phyloP scores from a whole-genome alignment of 1,140 invertebrate species.

The Brachionus manjavacas region DNA sequence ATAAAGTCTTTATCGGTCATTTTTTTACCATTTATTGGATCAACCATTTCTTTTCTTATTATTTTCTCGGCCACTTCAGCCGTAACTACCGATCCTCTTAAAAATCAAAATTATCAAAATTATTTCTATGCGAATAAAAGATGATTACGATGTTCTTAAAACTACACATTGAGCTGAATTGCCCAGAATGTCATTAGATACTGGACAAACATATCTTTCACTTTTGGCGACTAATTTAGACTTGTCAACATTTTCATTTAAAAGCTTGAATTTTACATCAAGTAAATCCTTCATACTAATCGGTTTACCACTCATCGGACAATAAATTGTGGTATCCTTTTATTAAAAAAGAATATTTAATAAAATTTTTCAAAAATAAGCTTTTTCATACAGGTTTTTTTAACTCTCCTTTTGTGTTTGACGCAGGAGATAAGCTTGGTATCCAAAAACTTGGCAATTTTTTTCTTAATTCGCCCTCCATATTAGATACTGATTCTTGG shows the following conservation, averaged over 20 bases:
- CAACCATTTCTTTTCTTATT: conserved; percentile 92
- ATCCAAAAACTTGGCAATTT: conserved; percentile 93
- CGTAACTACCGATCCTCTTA: conserved; percentile 87
- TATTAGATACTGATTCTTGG: conserved; percentile 48
- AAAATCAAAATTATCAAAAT: conserved; percentile 48
- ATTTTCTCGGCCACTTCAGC: conserved; percentile 92
- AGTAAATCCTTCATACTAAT: conserved; percentile 88
- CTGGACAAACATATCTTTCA: conserved; percentile 90
- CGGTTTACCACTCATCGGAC: conserved; percentile 83
- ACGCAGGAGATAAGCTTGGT: conserved; percentile 76
- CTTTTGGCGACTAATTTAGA: conserved; percentile 60
- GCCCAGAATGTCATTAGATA: conserved; percentile 88
- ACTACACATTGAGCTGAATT: conserved; percentile 89
- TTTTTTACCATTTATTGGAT: conserved; percentile 81
- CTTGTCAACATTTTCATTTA: conserved; percentile 64
- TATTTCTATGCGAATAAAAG: not conserved
- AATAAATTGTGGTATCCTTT: conserved; percentile 74
- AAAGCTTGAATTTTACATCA: conserved; percentile 78
- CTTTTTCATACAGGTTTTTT: conserved; percentile 54
- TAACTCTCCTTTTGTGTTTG: conserved; percentile 5
- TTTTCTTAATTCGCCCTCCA: conserved; percentile 62
- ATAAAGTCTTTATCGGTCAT: conserved; percentile 91
- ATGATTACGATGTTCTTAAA: conserved; percentile 61
- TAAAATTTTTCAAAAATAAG: conserved; percentile 44
- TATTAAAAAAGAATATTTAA: not conserved